Base-by-base conservation (phyloP, 1,140 invertebrate species). In the Penaeus indicus region DNA sequence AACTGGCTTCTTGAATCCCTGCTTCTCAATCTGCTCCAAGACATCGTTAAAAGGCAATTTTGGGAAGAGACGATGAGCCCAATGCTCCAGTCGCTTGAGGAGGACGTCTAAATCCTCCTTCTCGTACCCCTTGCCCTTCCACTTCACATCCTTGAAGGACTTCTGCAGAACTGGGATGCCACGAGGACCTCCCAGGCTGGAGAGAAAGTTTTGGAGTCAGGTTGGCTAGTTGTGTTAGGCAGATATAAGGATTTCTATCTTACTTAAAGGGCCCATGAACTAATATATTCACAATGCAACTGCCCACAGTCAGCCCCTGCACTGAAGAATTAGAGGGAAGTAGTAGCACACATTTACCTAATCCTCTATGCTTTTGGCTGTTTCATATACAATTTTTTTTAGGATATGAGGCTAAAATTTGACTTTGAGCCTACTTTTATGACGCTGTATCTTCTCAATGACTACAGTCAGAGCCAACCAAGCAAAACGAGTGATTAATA, bases 11-110 rank as follows among this genome's bases (percentile, higher is more conserved):
- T 92, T 92, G 91, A 97, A 97, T 1, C 97, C 97, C 1, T 98
- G 93, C 77, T 94, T 94, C 92, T 98, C 97, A 81, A 97, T 94
- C 93, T 95, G 95, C 84, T 95, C 95, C 1, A 98, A 93, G 89
- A 96, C 96, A 92, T 98, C 97, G 92, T 96, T 96, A 94, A 98
- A 98, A 27, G 95, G 94, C 91, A 96, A 96, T 92, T 96, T 97
- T 1, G 98, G 97, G 94, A 96, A 98, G 72, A 99, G 92, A 87
- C 97, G 94, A 92, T 98, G 97, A 3, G 95, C 95, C 98, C 98
- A 99, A 91, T 98, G 97, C 91, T 99, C 97, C 82, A 98, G 92
- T 91, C 95, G 96, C 67, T 96, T 95, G 93, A 99, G 94, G 0
- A 98, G 93, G 78, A 95, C 92, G 92, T 97, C 94, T 22, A 99